These are phyloP conservation scores for Brachionus plicatilis DNA, from an alignment of 1,140 invertebrate genomes.

Conservation along the genomic window DNA sequence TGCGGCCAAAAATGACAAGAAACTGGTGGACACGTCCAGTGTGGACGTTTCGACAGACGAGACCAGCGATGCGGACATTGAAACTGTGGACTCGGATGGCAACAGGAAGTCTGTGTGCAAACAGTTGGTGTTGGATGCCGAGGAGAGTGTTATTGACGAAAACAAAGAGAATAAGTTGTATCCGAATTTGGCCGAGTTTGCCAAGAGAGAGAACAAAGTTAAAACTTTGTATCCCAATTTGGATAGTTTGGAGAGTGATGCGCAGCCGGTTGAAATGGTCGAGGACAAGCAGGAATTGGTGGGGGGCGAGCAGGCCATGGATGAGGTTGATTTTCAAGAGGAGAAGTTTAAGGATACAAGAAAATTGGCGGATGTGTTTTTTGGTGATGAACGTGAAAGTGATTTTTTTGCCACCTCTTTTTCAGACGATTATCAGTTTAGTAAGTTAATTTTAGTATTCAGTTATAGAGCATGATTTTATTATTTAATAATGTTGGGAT, in stretches of 20 bases:
- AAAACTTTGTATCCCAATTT: conserved; percentile 12
- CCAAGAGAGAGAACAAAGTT: not conserved
- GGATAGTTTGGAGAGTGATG: not conserved
- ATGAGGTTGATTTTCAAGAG: not conserved
- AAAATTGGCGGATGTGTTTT: conserved; percentile 1
- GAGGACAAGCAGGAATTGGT: not conserved
- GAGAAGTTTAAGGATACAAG: not conserved
- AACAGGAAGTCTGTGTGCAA: not conserved
- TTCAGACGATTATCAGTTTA: not conserved
- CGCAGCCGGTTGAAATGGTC: not conserved
- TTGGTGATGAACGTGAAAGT: not conserved
- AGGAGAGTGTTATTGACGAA: not conserved
- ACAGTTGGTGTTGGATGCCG: not conserved
- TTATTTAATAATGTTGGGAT: not conserved
- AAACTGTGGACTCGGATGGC: not conserved
- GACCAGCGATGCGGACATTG: not conserved
- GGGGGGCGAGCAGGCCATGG: not conserved
- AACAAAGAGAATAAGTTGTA: conserved; percentile 7
- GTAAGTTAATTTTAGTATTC: not conserved
- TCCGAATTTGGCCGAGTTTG: not conserved
- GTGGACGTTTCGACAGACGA: conserved; percentile 18
- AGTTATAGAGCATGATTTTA: not conserved
- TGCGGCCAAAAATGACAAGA: not conserved
- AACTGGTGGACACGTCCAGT: conserved; percentile 3
- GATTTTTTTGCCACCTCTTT: not conserved